Evolutionary conservation across 2,888 invertebrate genomes (phyloP).

Genomic region (Ophion ellenae): DNA sequence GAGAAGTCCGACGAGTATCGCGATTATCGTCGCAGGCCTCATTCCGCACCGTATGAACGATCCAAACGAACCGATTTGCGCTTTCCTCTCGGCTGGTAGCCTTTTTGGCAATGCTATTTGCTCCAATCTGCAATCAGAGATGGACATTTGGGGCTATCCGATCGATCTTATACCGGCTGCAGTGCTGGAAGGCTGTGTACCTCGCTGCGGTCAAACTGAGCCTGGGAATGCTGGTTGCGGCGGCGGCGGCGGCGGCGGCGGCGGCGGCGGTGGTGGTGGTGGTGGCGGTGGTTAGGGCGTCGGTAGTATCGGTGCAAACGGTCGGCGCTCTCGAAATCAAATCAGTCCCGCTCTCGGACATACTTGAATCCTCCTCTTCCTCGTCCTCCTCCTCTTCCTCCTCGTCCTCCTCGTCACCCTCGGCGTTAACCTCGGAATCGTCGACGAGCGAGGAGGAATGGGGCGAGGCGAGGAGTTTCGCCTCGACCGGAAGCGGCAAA

Average conservation of each 20-base stretch:
- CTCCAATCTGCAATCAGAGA: constrained; percentile 72
- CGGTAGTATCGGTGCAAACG: constrained; percentile 77
- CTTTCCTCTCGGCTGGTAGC: constrained; percentile 61
- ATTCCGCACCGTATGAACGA: constrained; percentile 65
- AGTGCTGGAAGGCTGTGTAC: constrained; percentile 23
- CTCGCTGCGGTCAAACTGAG: constrained; percentile 71
- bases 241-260: constrained; percentile 66
- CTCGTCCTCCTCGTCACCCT: constrained; percentile 80
- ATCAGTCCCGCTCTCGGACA: constrained; percentile 83
- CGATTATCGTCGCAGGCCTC: constrained; percentile 77
- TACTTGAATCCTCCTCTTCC: constrained; percentile 83
- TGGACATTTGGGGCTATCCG: no score
- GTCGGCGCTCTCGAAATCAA: constrained; percentile 81
- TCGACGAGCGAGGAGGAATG: constrained; percentile 78
- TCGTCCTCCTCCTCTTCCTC: constrained; percentile 62
- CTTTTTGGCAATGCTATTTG: constrained; percentile 63
- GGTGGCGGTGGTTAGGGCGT: constrained; percentile 67
- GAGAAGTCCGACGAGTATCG: constrained; percentile 78
- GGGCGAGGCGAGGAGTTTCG: constrained; percentile 73
- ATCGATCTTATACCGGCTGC: neutral
- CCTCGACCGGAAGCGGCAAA: constrained; percentile 78
- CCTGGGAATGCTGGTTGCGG: constrained; percentile 74
- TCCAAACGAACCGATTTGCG: constrained; percentile 56
- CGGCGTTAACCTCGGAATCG: constrained; percentile 79
- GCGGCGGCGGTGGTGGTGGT: constrained; percentile 68